Evolutionary conservation across 2,797 vertebrate genomes (phyloP), one percentile per base, ranked within the genome.

Genomic region (Hippoglossus hippoglossus): DNA sequence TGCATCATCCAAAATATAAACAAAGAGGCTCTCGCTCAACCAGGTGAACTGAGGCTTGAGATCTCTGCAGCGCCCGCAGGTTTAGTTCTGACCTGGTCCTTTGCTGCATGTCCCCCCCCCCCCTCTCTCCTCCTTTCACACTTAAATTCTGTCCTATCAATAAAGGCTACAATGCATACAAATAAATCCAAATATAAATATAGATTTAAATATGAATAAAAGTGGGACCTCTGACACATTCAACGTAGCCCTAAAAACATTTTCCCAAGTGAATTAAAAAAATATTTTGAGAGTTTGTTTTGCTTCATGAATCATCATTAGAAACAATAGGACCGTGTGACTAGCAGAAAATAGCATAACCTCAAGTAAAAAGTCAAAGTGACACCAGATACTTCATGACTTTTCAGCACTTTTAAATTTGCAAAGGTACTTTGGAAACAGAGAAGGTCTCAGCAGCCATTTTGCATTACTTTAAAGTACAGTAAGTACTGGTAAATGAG

Each of bases 1-100:
- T 87, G 67, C 79, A 73, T 89, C 66, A 79, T 72, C 79, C 69
- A 75, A 75, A 81, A 34, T 34, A 34, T 34, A 34, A 10, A 34
- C 11, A 34, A 34, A 34, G 9, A 1, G 31, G 31, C 31, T 34
- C 31, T 34, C 31, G 10, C 31, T 34, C 8, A 34, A 11, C 9
- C 31, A 34, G 9, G 0, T 34, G 9, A 2, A 10, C 9, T 34
- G 31, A 34, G 31, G 7, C 7, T 34, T 34, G 31, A 9, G 8
- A 2, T 34, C 31, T 10, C 31, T 34, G 31, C 9, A 34, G 8
- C 8, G 0, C 7, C 31, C 1, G 8, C 31, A 9, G 31, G 31
- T 34, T 34, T 2, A 10, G 9, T 10, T 34, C 8, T 31, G 31
- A 31, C 31, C 31, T 8, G 9, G 31, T 1, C 8, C 8, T 34